phyloP scores from a whole-genome alignment of 2,888 invertebrate genomes.

The Sisyra nigra region DNA sequence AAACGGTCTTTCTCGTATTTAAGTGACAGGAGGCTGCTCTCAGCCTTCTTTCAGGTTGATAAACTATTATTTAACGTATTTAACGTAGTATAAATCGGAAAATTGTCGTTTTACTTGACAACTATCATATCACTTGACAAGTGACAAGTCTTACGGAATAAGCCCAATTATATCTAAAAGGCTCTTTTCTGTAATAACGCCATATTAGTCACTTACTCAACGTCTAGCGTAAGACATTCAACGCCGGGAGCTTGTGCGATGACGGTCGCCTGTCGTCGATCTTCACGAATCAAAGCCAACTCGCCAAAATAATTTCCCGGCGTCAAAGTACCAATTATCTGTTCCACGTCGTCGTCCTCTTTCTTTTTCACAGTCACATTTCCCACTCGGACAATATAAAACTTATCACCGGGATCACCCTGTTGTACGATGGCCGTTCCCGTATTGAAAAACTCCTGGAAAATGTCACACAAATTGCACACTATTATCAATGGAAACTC shows the following conservation, averaged over 20 bases:
- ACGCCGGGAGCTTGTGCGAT: constrained; percentile 72
- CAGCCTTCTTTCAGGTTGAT: too few relatives aligned
- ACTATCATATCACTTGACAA: too few relatives aligned
- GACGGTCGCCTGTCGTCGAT: constrained; percentile 74
- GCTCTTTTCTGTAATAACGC: too few relatives aligned
- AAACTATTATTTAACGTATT: too few relatives aligned
- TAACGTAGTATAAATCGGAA: not conserved
- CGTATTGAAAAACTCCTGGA: constrained; percentile 62
- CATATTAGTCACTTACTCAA: too few relatives aligned
- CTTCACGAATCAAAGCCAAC: constrained; percentile 70
- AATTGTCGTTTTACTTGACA: not conserved
- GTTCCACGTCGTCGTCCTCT: constrained; percentile 23
- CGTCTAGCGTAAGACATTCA: constrained; percentile 73
- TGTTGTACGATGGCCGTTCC: constrained; percentile 68
- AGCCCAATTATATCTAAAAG: too few relatives aligned
- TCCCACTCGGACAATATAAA: constrained; percentile 79
- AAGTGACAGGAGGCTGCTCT: too few relatives aligned
- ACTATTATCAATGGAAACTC: too few relatives aligned
- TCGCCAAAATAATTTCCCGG: constrained; percentile 83
- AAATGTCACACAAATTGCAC: constrained; percentile 8
- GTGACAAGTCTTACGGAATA: too few relatives aligned
- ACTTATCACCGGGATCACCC: constrained; percentile 77
- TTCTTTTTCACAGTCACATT: constrained; percentile 56
- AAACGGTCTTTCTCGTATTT: too few relatives aligned
- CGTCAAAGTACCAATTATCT: constrained; percentile 46